Percentiles rank a stretch among this genome's conserved stretches.
These are phyloP conservation scores for Myotis daubentonii DNA, from an alignment of 2,797 vertebrate species.

Conservation along the genomic window DNA sequence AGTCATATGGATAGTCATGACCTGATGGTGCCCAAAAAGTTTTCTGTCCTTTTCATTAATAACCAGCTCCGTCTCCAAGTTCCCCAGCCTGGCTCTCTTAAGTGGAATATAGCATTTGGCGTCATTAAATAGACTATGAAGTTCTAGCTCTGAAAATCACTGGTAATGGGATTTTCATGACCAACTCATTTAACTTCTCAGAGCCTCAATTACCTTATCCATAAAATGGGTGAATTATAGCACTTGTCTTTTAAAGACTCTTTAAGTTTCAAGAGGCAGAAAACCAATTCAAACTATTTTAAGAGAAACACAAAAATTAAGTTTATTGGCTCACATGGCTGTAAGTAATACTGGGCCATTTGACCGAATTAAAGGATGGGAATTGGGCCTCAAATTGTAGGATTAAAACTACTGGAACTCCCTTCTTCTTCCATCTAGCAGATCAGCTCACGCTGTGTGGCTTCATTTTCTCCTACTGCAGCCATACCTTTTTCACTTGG, in stretches of 20 bases:
- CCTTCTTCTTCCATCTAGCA: background rate
- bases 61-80: background rate
- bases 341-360: background rate
- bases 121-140: background rate
- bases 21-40: background rate
- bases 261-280: background rate
- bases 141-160: constrained; percentile 12
- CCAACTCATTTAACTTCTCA: background rate
- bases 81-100: background rate
- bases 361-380: background rate
- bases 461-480: background rate
- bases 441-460: background rate
- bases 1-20: background rate
- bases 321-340: background rate
- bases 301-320: background rate
- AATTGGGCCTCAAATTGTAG: background rate
- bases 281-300: constrained; percentile 14
- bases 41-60: background rate
- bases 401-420: background rate
- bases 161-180: background rate
- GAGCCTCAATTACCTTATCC: background rate
- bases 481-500: background rate
- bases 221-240: background rate
- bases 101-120: background rate
- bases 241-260: background rate